Base-by-base conservation (phyloP, 2,797 vertebrate genomes). In the Poeciliopsis gracilis region DNA sequence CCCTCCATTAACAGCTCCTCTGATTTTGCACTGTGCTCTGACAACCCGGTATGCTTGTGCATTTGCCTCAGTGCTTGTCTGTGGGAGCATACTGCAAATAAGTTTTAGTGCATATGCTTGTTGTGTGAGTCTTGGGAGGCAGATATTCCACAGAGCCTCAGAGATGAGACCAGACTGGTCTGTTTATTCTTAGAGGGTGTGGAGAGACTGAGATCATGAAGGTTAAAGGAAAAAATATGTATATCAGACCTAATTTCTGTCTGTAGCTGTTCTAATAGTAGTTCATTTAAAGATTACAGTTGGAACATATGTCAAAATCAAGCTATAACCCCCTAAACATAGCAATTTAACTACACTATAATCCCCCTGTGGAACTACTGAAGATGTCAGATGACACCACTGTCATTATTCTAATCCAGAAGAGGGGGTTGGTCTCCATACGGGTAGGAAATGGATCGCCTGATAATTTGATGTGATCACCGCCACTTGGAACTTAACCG, bases 1-100 rank as follows among this genome's bases (percentile, higher is more conserved):
- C 79, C 90, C 87, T 91, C 89, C 88, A 93, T 94, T 95, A 94
- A 87, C 89, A 87, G 86, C 87, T 72, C 83, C 91, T 93, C 89
- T 94, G 94, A 93, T 93, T 92, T 83, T 87, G 87, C 82, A 77
- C 88, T 30, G 25, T 8, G 83, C 86, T 83, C 89, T 89, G 93
- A 92, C 94, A 93, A 90, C 88, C 76, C 25, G 45, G 51, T 46
- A 71, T 57, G 78, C 75, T 71, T 84, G 79, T 82, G 81, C 69
- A 73, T 77, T 74, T 74, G 63, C 72, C 77, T 76, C 69, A 63
- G 57, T 74, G 86, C 55, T 77, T 63, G 83, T 75, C 69, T 77
- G 49, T 72, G 86, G 72, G 76, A 73, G 79, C 57, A 81, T 83
- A 72, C 81, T 82, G 86, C 88, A 91, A 90, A 89, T 89, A 87